Evolutionary conservation across 2,113 vertebrate species (phyloP), one percentile per base, ranked within the genome.

Genomic region (Nannobrachium achirus): DNA sequence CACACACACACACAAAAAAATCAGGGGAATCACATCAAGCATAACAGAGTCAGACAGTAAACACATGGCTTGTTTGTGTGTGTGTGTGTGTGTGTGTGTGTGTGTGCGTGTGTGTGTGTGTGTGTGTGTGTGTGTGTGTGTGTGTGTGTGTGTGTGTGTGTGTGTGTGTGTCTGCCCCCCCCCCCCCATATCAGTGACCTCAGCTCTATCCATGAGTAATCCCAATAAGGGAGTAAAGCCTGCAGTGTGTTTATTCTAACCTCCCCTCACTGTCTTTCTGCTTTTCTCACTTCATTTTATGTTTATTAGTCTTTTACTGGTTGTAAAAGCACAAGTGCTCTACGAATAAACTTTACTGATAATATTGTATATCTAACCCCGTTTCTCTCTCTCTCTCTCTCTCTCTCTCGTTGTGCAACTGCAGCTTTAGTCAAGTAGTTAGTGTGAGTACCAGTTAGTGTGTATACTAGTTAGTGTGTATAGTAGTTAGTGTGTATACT

Each of bases 101-200:
- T n/a, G 11, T 62, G 56, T 59, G 15, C 7, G 46, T 62, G 60
- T 65, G 55, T 57, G 44, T 52, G 38, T 19, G 39, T 15, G 40
- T 56, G 53, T 56, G 20, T 58, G n/a, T 16, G 38, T 18, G 39
- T 58, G 39, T 33, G n/a, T 18, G 8, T n/a, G 38, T 20, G 45
- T 25, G 25, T 11, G 39, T 63, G 41, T 42, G 3, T 25, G 20
- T 4, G 4, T 56, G 2, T 11, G 11, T 62, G 56, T 56, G 15
- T 2, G 16, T 64, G 50, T 83, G 44, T 5, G 25, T 33, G 25
- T 4, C 25, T n/a, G n/a, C n/a, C n/a, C n/a, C 25, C 25, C 25
- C 25, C 40, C 52, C 8, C 2, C 20, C 70, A 0, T 33, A 20
- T 7, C 44, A 1, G 51, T 68, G 76, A 81, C 63, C 69, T 85